Percentiles rank a stretch among this genome's conserved stretches.
Conservation (phyloP, 2,797 vertebrate species). For the Sebastes ruberrimus region DNA sequence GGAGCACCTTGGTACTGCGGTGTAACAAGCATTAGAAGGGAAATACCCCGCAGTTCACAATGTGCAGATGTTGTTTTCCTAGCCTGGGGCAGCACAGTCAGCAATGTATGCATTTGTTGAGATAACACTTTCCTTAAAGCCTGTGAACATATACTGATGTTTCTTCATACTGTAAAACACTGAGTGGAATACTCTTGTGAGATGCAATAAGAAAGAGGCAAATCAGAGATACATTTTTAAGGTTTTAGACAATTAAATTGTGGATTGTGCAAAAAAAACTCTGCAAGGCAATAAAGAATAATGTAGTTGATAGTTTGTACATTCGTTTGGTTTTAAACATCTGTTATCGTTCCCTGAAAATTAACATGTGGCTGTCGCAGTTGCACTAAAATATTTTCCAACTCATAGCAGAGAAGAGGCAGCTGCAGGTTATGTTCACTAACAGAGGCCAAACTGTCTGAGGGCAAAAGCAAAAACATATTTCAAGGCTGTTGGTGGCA, state of each 20-base stretch:
- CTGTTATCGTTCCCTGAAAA: slow-evolving; percentile 11
- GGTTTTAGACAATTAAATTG: background rate
- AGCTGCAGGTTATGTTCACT: slow-evolving; percentile 14
- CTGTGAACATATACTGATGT: background rate
- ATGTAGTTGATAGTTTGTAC: background rate
- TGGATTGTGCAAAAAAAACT: background rate
- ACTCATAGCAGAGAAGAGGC: slow-evolving; percentile 7
- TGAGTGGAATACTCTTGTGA: background rate
- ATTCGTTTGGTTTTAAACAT: background rate
- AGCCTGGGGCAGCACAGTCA: background rate
- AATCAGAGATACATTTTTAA: background rate
- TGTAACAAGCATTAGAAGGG: background rate
- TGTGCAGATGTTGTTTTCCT: background rate
- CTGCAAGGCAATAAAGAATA: background rate
- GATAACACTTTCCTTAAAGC: background rate
- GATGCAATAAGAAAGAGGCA: background rate
- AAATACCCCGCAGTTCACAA: slow-evolving; percentile 3
- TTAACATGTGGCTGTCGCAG: slow-evolving; percentile 12
- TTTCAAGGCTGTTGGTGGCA: slow-evolving; percentile 20
- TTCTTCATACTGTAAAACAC: background rate
- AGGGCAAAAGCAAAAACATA: slow-evolving; percentile 16
- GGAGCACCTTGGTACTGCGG: background rate
- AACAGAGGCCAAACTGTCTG: slow-evolving; percentile 23
- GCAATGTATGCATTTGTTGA: background rate
- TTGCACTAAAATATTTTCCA: slow-evolving; percentile 26